These are phyloP conservation scores for Taenioides sp. DNA, from an alignment of 2,797 vertebrate species.

Conservation along the genomic window DNA sequence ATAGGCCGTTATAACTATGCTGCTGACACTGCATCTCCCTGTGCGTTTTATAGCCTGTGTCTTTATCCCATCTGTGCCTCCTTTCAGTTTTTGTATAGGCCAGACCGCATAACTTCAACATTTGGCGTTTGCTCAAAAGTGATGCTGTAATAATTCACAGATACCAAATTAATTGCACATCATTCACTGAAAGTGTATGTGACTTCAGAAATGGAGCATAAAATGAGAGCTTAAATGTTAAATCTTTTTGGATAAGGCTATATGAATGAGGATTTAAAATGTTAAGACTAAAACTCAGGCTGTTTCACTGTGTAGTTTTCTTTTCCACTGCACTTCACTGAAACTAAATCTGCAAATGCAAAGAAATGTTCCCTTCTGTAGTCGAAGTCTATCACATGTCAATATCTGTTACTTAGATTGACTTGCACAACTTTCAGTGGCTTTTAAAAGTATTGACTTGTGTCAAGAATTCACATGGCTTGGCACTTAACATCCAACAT, in stretches of 20 bases:
- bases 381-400: neutral
- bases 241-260: neutral
- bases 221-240: neutral
- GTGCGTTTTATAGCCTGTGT: constrained; percentile 51
- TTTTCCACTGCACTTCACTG: neutral
- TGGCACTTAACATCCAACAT: neutral
- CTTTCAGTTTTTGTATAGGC: constrained; percentile 12
- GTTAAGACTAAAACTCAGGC: neutral
- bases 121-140: constrained; percentile 2
- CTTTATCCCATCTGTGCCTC: constrained; percentile 31
- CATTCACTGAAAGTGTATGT: neutral
- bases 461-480: neutral
- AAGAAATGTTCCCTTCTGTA: neutral
- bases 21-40: constrained; percentile 62
- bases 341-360: constrained; percentile 1
- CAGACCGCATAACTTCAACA: constrained; percentile 30
- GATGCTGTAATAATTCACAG: neutral
- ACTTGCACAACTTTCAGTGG: neutral
- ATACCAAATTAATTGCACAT: constrained; percentile 5
- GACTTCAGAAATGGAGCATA: neutral
- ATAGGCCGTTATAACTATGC: constrained; percentile 33
- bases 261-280: neutral
- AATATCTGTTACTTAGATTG: neutral
- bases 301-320: neutral
- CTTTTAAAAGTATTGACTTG: neutral